Base-by-base conservation (phyloP, 2,888 invertebrate species). In the Rhagonycha fulva region DNA sequence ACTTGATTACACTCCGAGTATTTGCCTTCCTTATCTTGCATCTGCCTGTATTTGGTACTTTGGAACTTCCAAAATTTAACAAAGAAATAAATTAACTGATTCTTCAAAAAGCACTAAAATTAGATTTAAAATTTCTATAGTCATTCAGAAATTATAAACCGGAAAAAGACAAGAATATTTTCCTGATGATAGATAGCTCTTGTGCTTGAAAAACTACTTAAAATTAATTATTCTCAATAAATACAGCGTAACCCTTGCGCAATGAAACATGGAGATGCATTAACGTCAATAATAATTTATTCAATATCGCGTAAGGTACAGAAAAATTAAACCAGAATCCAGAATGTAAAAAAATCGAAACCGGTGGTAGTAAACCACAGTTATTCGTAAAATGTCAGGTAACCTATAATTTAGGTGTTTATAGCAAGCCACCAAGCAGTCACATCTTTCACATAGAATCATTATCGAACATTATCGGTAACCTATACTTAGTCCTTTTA, bases 341-440 rank as follows among this genome's bases (percentile, higher is more conserved):
- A 62, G 62, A 62, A 24, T n/a, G 24, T 62, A 23, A 62, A 68
- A 68, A 68, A 14, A 47, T 47, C 7, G n/a, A 28, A 68, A 69
- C 61, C 60, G 32, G 62, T 74, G 73, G 73, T 74, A 73, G 73
- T 76, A 76, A 76, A 74, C 76, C 74, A 74, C 74, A 71, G 70
- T 71, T 70, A 70, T 71, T 66, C 70, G 69, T 72, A 67, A 69
- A 73, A 71, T 63, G 60, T 28, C 32, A 68, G 76, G 62, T 72
- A 80, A 79, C 80, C 76, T 82, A 77, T 80, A 80, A 80, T 82
- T 82, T 80, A 74, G 74, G 76, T 76, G 76, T 81, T 81, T 79
- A 79, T 79, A 77, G 76, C 79, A 78, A 79, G 81, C 81, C 81
- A 82, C 81, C 77, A 81, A 75, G 69, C 79, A 78, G 81, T 81